phyloP scores from a whole-genome alignment of 2,888 invertebrate genomes.

The Melipona bicolor region DNA sequence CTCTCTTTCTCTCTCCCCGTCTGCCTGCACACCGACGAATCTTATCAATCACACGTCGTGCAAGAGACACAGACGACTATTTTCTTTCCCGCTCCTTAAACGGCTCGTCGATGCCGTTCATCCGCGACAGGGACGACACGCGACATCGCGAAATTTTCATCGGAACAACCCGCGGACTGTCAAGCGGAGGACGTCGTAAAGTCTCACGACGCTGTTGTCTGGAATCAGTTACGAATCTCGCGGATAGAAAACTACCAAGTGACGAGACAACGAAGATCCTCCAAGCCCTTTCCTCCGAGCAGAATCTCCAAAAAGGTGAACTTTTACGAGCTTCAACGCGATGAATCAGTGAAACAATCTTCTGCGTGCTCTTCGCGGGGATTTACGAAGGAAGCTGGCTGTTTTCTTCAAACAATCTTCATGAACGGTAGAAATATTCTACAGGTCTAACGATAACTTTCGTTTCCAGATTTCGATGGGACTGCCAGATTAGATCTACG shows the following conservation, averaged over 20 bases:
- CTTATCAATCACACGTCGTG: constrained; percentile 48
- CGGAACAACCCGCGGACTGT: background rate
- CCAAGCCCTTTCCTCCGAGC: too few relatives aligned
- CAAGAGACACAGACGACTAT: constrained; percentile 30
- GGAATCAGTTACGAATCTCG: background rate
- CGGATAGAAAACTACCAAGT: background rate
- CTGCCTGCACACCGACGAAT: constrained; percentile 25
- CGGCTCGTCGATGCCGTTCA: background rate
- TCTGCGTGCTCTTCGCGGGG: too few relatives aligned
- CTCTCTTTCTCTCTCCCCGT: background rate
- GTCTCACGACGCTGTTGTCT: background rate
- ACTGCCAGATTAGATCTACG: constrained; percentile 28
- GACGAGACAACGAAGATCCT: background rate
- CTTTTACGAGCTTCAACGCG: too few relatives aligned
- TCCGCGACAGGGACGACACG: constrained; percentile 11
- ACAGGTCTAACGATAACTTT: too few relatives aligned
- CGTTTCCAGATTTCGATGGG: background rate
- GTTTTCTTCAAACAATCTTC: background rate
- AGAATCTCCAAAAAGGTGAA: too few relatives aligned
- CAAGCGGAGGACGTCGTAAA: background rate
- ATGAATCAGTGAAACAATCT: too few relatives aligned
- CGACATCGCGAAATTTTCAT: constrained; percentile 36
- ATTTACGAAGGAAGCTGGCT: too few relatives aligned
- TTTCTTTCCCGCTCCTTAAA: background rate
- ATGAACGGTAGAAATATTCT: too few relatives aligned